Conservation (phyloP, 1,140 invertebrate species). For the Drosophila hydei region DNA sequence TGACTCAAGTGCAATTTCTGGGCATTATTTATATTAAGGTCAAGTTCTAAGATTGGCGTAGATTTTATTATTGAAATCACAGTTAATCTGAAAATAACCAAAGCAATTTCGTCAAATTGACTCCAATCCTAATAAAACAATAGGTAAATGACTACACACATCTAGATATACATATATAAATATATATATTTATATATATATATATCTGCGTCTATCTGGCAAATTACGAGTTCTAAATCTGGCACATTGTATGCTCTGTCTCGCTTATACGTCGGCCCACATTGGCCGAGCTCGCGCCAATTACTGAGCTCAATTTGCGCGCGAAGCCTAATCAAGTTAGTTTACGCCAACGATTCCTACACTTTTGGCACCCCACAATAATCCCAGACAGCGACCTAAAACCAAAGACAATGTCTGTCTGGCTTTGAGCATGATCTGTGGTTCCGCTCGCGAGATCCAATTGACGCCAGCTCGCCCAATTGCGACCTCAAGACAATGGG, state of each 20-base stretch:
- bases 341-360: slow-evolving; percentile 60
- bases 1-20: no score
- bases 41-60: slow-evolving; percentile 12
- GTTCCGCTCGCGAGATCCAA: slow-evolving; percentile 16
- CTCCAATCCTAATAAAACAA: slow-evolving; percentile 26
- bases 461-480: slow-evolving; percentile 28
- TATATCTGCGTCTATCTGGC: slow-evolving; percentile 2
- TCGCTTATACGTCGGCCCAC: slow-evolving; percentile 30
- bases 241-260: slow-evolving; percentile 12
- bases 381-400: not conserved
- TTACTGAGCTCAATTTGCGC: slow-evolving; percentile 58
- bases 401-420: slow-evolving; percentile 20
- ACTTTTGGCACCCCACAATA: slow-evolving; percentile 36
- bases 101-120: slow-evolving; percentile 24
- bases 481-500: slow-evolving; percentile 9
- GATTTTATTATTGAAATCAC: slow-evolving; percentile 19
- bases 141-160: no score
- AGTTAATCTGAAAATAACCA: slow-evolving; percentile 4
- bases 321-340: slow-evolving; percentile 80
- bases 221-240: slow-evolving; percentile 45
- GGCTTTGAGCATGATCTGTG: not conserved
- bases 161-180: not conserved
- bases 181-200: not conserved
- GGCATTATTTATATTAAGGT: no score
- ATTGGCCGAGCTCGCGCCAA: slow-evolving; percentile 35